Conservation (phyloP, 2,113 vertebrate genomes). For the Turdus rufiventris region DNA sequence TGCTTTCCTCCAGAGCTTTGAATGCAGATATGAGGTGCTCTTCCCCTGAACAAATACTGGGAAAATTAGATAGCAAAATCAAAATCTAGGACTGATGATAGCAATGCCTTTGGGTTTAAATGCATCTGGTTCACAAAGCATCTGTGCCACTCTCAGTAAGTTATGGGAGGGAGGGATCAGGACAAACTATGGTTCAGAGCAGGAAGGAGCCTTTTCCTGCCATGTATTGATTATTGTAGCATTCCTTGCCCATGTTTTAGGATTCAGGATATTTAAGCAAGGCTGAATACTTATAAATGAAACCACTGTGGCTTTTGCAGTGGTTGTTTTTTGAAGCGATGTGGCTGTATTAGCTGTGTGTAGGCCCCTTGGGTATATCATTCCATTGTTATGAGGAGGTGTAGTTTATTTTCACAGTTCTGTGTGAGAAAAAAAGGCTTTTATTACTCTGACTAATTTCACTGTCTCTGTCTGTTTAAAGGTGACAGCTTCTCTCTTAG, state of each 20-base stretch:
- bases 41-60: neutral
- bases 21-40: neutral
- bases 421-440: neutral
- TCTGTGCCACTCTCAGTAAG: neutral
- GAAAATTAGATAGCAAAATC: neutral
- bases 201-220: neutral
- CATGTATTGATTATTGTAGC: neutral
- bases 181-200: neutral
- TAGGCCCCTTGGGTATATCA: neutral
- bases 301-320: neutral
- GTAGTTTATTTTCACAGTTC: neutral
- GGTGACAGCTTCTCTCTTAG: slow-evolving; percentile 90
- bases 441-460: neutral
- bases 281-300: neutral
- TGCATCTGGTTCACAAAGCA: neutral
- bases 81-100: neutral
- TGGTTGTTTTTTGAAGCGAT: neutral
- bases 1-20: neutral
- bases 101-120: neutral
- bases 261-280: neutral
- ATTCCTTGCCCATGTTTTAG: neutral
- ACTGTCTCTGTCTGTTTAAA: slow-evolving; percentile 59
- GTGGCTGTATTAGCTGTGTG: neutral
- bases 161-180: neutral
- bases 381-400: neutral